Conservation (phyloP, 2,113 vertebrate species). For the Phrynosoma platyrhinos region DNA sequence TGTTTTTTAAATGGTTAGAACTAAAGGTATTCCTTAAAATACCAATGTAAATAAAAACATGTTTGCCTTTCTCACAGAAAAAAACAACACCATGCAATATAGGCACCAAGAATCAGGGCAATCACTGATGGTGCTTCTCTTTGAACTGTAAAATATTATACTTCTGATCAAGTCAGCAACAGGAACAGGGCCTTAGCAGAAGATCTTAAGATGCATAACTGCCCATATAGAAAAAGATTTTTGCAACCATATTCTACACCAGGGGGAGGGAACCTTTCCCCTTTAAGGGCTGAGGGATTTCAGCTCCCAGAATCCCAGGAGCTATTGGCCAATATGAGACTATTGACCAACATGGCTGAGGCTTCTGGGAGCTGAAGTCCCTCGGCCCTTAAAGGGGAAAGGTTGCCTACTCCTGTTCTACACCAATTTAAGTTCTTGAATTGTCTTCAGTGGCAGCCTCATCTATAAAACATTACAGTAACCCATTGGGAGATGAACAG, state of each 20-base stretch:
- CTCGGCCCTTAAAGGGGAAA: too few species aligned
- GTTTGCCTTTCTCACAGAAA: background rate
- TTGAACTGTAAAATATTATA: too few species aligned
- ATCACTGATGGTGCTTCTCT: too few species aligned
- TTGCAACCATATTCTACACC: background rate
- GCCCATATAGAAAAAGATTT: background rate
- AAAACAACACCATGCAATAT: background rate
- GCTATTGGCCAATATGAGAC: too few species aligned
- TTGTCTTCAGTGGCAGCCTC: background rate
- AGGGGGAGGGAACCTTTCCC: too few species aligned
- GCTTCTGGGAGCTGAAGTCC: too few species aligned
- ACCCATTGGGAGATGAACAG: background rate
- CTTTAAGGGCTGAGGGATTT: too few species aligned
- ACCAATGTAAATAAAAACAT: background rate
- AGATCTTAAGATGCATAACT: background rate
- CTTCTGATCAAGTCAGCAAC: background rate
- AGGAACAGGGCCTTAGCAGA: background rate
- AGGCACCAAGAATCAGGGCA: background rate
- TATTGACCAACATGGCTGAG: too few species aligned
- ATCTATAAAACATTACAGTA: background rate
- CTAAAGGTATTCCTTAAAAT: background rate
- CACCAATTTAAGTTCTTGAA: background rate
- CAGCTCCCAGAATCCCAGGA: too few species aligned
- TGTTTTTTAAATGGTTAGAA: background rate
- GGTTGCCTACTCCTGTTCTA: too few species aligned